Percentiles rank a stretch among this genome's conserved stretches.
These are phyloP conservation scores for Macroglossus sobrinus DNA, from an alignment of 2,113 vertebrate genomes.

Conservation along the genomic window DNA sequence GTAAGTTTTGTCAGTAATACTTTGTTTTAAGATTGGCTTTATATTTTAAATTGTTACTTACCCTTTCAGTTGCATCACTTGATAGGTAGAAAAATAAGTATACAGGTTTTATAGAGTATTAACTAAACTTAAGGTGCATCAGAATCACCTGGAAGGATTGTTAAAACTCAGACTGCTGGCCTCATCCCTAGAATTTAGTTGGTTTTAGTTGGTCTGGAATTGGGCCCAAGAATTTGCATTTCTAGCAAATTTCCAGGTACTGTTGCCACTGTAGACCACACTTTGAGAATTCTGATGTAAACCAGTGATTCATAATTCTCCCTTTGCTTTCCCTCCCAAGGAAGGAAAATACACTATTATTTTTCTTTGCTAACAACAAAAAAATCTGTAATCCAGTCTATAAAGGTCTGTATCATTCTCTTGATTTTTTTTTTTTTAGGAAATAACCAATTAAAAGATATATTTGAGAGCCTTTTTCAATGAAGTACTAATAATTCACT, in stretches of 20 bases:
- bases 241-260: background rate
- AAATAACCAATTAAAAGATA: background rate
- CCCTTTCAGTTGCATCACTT: background rate
- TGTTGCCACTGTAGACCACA: background rate
- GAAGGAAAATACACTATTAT: background rate
- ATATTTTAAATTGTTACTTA: constrained; percentile 19
- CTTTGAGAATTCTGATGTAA: background rate
- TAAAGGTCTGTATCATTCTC: background rate
- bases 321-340: background rate
- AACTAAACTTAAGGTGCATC: background rate
- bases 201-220: background rate
- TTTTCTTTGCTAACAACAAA: background rate
- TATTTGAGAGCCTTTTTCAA: background rate
- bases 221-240: background rate
- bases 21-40: background rate
- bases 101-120: background rate
- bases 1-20: background rate
- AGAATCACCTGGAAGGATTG: background rate
- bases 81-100: background rate
- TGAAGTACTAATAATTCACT: background rate
- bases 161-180: background rate
- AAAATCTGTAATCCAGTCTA: background rate
- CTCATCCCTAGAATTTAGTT: background rate
- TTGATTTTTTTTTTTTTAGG: background rate
- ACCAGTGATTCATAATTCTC: background rate